These are phyloP conservation scores for Amphiduros pacificus DNA, from an alignment of 2,888 invertebrate genomes.

Conservation along the genomic window DNA sequence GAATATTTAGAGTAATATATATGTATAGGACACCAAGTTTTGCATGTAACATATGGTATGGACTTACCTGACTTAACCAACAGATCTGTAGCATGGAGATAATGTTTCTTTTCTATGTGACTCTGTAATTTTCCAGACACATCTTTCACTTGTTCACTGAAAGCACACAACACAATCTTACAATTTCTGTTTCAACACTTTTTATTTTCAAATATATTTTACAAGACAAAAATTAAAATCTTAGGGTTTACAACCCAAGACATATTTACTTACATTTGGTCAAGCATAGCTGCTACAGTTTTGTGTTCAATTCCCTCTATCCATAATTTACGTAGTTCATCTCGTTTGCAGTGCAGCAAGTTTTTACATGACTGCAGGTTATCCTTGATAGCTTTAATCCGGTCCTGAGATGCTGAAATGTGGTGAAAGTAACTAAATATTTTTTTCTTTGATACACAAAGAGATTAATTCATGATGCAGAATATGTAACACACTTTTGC, in stretches of 20 bases:
- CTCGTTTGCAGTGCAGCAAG: conserved; percentile 83
- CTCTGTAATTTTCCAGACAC: conserved; percentile 72
- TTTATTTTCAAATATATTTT: not conserved
- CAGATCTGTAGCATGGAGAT: conserved; percentile 81
- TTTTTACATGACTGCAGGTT: conserved; percentile 82
- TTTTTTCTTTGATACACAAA: too few relatives aligned
- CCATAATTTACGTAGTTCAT: conserved; percentile 92
- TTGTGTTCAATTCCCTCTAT: conserved; percentile 94
- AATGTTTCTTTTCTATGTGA: conserved; percentile 74
- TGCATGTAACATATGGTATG: too few relatives aligned
- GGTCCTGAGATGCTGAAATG: conserved; percentile 68
- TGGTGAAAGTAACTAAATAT: not conserved
- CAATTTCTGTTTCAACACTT: not conserved
- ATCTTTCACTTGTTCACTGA: conserved; percentile 74
- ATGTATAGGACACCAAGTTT: too few relatives aligned
- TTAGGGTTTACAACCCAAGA: not conserved
- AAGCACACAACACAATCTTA: not conserved
- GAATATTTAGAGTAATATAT: too few relatives aligned
- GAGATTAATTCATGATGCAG: too few relatives aligned
- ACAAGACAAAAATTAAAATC: not conserved
- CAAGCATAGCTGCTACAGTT: conserved; percentile 82
- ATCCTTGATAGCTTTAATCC: conserved; percentile 77
- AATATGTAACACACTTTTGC: too few relatives aligned
- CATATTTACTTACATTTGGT: conserved; percentile 78
- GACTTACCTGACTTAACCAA: conserved; percentile 65